phyloP scores from a whole-genome alignment of 1,140 invertebrate species.

The Drosophila bocqueti region DNA sequence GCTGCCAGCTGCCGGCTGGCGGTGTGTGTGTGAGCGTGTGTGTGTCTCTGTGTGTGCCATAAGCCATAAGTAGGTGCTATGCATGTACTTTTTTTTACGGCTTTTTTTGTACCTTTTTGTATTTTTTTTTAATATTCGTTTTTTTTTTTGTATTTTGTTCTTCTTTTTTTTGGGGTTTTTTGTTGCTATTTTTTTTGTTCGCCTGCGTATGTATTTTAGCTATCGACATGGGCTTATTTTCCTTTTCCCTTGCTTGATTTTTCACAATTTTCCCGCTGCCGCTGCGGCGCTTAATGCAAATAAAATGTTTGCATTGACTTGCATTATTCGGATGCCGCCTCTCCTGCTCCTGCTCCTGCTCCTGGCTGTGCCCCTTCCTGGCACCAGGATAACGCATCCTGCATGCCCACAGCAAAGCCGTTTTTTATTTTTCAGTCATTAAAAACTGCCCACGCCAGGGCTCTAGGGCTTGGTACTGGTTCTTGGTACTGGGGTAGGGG shows the following conservation, averaged over 20 bases:
- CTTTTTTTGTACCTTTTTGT: conserved; percentile 6
- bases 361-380: no score
- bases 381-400: conserved; percentile 29
- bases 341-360: not conserved
- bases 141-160: conserved; percentile 9
- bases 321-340: conserved; percentile 73
- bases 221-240: conserved; percentile 40
- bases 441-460: conserved; percentile 61
- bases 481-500: not conserved
- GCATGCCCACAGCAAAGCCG: conserved; percentile 7
- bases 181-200: conserved; percentile 17
- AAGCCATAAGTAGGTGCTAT: conserved; percentile 76
- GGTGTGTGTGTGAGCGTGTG: conserved; percentile 12
- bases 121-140: conserved; percentile 10
- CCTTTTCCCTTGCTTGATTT: conserved; percentile 22
- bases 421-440: conserved; percentile 73
- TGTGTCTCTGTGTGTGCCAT: conserved; percentile 23
- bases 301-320: conserved; percentile 84
- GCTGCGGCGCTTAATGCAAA: conserved; percentile 75
- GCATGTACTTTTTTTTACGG: conserved; percentile 30
- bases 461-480: not conserved
- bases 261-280: conserved; percentile 32
- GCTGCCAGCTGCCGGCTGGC: conserved; percentile 45
- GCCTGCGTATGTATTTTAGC: conserved; percentile 69
- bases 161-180: conserved; percentile 12